Evolutionary conservation across 1,140 invertebrate genomes (phyloP), one percentile per base, ranked within the genome.

Genomic region (Drosophila varians): DNA sequence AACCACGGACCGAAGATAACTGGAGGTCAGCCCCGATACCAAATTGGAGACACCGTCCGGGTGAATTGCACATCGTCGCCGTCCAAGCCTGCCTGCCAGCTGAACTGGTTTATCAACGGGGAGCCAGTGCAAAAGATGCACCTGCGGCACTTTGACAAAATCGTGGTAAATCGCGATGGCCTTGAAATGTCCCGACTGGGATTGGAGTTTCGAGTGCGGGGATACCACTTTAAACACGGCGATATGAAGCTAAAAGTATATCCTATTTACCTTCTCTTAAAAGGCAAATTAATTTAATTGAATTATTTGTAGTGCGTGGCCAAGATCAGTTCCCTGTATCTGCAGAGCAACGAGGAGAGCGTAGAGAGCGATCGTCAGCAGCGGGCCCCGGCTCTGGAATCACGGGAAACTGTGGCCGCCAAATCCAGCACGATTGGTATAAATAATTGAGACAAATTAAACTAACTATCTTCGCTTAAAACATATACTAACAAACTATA

Each of bases 21-120:
- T 1, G 96, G 96, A 1, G 96, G 96, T 16, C 93, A 94, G 53
- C 93, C 95, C 0, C 94, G 95, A 31, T 97, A 97, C 92, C 95
- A 96, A 76, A 93, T 96, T 11, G 96, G 96, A 2, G 96, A 97
- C 76, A 92, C 93, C 7, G 95, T 97, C 9, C 93, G 94, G 16
- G 94, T 97, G 11, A 96, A 96, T 90, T 97, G 96, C 91, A 96
- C 96, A 9, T 96, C 96, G 9, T 94, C 94, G 9, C 92, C 94
- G 69, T 97, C 96, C 8, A 94, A 96, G 79, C 96, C 96, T 0
- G 95, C 96, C 0, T 96, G 96, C 8, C 94, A 95, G 64, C 93
- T 98, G 23, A 94, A 94, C 34, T 98, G 97, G 97, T 96, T 95
- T 90, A 96, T 98, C 84, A 98, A 98, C 83, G 96, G 96, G 28